Conservation (phyloP, 1,140 invertebrate genomes). For the Paraescarpia echinospica region DNA sequence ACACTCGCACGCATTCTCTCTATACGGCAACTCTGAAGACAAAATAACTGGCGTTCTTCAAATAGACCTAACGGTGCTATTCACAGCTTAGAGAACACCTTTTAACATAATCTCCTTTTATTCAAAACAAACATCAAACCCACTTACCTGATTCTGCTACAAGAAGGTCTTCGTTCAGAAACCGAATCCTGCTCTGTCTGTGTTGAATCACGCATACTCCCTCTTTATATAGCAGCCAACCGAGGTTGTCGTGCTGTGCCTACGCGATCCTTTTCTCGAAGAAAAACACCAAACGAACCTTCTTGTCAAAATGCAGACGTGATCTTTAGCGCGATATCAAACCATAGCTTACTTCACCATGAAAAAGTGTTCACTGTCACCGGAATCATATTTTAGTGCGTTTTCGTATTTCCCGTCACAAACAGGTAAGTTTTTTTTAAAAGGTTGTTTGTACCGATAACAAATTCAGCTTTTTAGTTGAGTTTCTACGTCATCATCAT, state of each 20-base stretch:
- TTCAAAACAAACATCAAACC: not conserved
- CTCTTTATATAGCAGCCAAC: not conserved
- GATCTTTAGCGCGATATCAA: not conserved
- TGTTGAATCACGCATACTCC: not conserved
- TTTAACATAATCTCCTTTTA: too few relatives aligned
- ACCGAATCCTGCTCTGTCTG: not conserved
- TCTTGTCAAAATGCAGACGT: not conserved
- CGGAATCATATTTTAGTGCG: too few relatives aligned
- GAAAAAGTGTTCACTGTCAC: not conserved
- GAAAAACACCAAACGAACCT: not conserved
- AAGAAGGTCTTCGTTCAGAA: too few relatives aligned
- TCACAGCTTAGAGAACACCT: not conserved
- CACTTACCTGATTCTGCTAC: not conserved
- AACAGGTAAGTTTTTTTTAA: too few relatives aligned
- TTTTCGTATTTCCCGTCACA: not conserved
- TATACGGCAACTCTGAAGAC: not conserved
- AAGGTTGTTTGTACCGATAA: too few relatives aligned
- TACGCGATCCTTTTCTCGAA: not conserved
- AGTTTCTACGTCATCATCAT: too few relatives aligned
- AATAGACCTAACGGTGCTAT: not conserved
- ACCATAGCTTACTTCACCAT: not conserved
- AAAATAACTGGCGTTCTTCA: not conserved
- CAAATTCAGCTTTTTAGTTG: too few relatives aligned
- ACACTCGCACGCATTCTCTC: not conserved
- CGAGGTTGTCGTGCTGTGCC: not conserved